These are phyloP conservation scores for Papilio gigon DNA, from an alignment of 2,888 invertebrate genomes.

Conservation along the genomic window DNA sequence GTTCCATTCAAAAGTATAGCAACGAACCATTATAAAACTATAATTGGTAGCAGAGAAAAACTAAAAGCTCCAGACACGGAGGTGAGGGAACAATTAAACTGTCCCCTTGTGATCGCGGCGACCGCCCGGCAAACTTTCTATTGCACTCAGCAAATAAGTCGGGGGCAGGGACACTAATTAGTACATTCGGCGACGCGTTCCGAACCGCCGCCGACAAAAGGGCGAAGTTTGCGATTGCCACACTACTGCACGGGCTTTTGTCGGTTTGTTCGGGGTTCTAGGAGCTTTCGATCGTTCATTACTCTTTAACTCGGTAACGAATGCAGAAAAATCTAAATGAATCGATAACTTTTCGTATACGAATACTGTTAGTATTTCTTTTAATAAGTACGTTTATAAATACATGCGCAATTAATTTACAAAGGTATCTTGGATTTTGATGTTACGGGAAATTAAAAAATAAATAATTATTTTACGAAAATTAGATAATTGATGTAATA, in stretches of 20 bases:
- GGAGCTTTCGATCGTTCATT: conserved; percentile 33
- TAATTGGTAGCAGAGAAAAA: conserved; percentile 41
- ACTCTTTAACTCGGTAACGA: conserved; percentile 36
- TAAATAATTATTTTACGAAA: neutral
- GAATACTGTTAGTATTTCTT: neutral
- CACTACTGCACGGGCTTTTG: conserved; percentile 61
- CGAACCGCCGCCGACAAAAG: conserved; percentile 59
- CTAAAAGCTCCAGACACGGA: conserved; percentile 42
- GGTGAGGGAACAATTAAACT: conserved; percentile 57
- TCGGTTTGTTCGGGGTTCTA: conserved; percentile 40
- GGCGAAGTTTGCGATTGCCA: conserved; percentile 67
- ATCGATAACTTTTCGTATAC: conserved; percentile 24
- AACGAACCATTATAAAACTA: conserved; percentile 36
- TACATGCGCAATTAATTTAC: no score
- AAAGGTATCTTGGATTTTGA: no score
- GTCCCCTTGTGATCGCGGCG: conserved; percentile 52
- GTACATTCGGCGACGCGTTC: conserved; percentile 65
- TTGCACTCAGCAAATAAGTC: conserved; percentile 69
- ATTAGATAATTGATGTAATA: no score
- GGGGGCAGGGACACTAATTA: conserved; percentile 68
- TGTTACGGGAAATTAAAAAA: no score
- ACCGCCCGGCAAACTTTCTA: conserved; percentile 64
- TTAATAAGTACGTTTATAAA: no score
- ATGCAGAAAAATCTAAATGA: conserved; percentile 8
- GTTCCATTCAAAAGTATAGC: conserved; percentile 22